Evolutionary conservation across 2,888 invertebrate species (phyloP), one percentile per base, ranked within the genome.

Genomic region (Scaptomyza cyrtandrae): DNA sequence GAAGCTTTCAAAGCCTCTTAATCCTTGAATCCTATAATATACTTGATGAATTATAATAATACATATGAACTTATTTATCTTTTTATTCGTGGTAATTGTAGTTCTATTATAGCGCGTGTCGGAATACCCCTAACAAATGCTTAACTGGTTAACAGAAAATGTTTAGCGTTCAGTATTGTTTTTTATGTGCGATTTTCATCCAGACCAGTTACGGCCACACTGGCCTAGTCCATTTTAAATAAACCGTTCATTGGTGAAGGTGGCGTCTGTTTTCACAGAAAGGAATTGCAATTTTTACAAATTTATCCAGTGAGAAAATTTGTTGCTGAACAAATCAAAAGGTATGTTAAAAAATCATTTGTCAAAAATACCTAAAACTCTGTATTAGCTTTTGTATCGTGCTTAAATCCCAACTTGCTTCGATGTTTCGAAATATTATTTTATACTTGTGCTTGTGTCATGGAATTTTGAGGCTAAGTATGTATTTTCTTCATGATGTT

Each of bases 191-290:
- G n/a, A 52, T 59, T 56, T 71, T 66, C 2, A 0, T 13, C 11
- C 10, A n/a, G 24, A 6, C 9, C 3, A 0, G 3, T 10, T 46
- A 56, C 73, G 68, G 75, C 37, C 67, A 75, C 78, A 63, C 53
- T 72, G 31, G 0, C 11, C 3, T 7, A 19, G 54, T 44, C 78
- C 75, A 81, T 80, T 85, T 68, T 72, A 80, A 80, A 83, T 83
- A 74, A 81, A 86, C 79, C 80, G 80, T 81, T 83, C 84, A 71
- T 83, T 83, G 52, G 24, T 43, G 49, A 65, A 76, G 76, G 78
- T 72, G 50, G 75, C 75, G 75, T 75, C 75, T 57, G 24, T 72
- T 76, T 63, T 44, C 19, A 16, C 61, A 55, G 75, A 58, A 63
- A 45, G 43, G 44, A 45, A 43, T 45, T 37, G 27, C 24, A 0